phyloP scores from a whole-genome alignment of 2,113 vertebrate genomes.

The Cephalophus harveyi region DNA sequence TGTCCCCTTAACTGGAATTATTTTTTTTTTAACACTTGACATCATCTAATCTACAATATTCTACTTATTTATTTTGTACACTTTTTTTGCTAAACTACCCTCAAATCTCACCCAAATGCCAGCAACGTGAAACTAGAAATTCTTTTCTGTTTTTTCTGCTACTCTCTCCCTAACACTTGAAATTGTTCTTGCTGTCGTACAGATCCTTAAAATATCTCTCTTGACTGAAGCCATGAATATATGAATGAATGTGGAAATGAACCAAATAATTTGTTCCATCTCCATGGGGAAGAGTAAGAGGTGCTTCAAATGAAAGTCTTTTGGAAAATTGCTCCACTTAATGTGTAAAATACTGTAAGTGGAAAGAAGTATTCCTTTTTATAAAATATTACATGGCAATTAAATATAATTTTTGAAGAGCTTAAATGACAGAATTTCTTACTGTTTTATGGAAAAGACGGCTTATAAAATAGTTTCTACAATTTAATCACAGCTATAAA shows the following conservation, averaged over 20 bases:
- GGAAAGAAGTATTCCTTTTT: not conserved
- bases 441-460: not conserved
- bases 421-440: conserved; percentile 15
- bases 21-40: not conserved
- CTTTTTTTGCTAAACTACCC: not conserved
- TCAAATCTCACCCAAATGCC: not conserved
- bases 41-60: not conserved
- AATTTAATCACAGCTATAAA: not conserved
- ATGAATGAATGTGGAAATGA: not conserved
- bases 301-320: conserved; percentile 12
- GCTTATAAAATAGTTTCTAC: not conserved
- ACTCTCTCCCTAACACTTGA: not conserved
- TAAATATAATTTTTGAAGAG: conserved; percentile 32
- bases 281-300: not conserved
- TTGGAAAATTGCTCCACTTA: conserved; percentile 33
- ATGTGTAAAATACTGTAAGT: not conserved
- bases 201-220: not conserved
- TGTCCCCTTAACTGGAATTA: not conserved
- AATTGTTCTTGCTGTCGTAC: not conserved
- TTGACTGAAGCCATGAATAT: not conserved
- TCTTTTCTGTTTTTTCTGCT: not conserved
- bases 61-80: not conserved
- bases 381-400: conserved; percentile 36
- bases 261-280: not conserved
- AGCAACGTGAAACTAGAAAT: not conserved